Conservation (phyloP, 2,797 vertebrate genomes). For the Sylvia borin region DNA sequence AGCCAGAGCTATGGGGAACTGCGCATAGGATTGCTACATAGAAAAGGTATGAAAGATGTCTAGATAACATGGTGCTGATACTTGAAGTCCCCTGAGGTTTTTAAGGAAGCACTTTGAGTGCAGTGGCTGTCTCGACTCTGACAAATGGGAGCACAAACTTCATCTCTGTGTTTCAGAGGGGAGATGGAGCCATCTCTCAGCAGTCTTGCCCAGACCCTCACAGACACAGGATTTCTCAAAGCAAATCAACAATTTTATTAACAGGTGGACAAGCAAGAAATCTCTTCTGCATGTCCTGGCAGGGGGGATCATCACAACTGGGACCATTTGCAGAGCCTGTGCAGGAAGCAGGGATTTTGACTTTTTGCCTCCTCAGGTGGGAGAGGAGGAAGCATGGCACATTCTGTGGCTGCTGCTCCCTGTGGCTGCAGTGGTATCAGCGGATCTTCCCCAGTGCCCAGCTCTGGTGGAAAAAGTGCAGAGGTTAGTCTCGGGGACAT, state of each 20-base stretch:
- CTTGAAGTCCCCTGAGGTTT: not conserved
- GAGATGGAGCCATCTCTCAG: not conserved
- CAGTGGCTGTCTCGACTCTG: not conserved
- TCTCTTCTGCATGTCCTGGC: not conserved
- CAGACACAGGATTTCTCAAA: not conserved
- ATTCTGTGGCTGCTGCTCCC: not conserved
- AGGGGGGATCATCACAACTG: not conserved
- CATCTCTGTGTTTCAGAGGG: not conserved
- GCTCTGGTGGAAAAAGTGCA: not conserved
- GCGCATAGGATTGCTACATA: not conserved
- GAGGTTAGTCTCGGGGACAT: not conserved
- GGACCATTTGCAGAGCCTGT: not conserved
- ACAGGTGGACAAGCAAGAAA: not conserved
- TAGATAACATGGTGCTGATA: not conserved
- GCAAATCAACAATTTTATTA: not conserved
- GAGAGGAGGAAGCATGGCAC: not conserved
- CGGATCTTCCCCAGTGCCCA: not conserved
- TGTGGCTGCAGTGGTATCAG: not conserved
- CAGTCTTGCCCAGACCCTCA: not conserved
- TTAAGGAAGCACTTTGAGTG: not conserved
- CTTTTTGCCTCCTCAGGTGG: not conserved
- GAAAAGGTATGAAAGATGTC: not conserved
- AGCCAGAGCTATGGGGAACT: not conserved
- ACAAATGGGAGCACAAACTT: not conserved
- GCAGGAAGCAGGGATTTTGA: not conserved